Percentiles rank a stretch among this genome's conserved stretches.
phyloP scores from a whole-genome alignment of 2,797 vertebrate species.

The Malurus leucopterus region DNA sequence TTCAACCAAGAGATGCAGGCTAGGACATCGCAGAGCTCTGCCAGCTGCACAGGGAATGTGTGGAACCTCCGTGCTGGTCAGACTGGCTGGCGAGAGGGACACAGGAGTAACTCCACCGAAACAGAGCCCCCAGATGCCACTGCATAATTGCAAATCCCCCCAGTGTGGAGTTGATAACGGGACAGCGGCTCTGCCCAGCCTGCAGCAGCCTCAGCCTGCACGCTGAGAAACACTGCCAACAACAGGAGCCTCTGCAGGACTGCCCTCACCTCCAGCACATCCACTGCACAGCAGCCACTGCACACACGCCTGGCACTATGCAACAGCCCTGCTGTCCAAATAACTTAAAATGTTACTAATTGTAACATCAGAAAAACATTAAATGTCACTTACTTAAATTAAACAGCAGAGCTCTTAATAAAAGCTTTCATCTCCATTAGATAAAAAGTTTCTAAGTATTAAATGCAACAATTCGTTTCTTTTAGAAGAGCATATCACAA shows the following conservation, averaged over 20 bases:
- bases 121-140: not conserved
- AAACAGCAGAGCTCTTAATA: not conserved
- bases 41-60: not conserved
- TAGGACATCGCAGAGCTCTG: not conserved
- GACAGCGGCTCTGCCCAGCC: not conserved
- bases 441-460: not conserved
- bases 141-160: not conserved
- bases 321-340: not conserved
- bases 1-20: not conserved
- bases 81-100: not conserved
- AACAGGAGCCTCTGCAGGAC: not conserved
- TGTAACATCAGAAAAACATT: not conserved
- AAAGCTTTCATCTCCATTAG: not conserved
- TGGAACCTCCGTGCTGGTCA: not conserved
- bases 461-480: not conserved
- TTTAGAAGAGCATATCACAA: not conserved
- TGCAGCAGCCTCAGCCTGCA: not conserved
- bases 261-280: not conserved
- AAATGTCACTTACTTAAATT: not conserved
- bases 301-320: fast-evolving
- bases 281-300: not conserved
- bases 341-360: fast-evolving
- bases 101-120: not conserved
- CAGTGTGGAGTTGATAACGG: not conserved
- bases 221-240: not conserved